These are phyloP conservation scores for Oscheius sp. DNA, from an alignment of 2,888 invertebrate species.

Conservation along the genomic window DNA sequence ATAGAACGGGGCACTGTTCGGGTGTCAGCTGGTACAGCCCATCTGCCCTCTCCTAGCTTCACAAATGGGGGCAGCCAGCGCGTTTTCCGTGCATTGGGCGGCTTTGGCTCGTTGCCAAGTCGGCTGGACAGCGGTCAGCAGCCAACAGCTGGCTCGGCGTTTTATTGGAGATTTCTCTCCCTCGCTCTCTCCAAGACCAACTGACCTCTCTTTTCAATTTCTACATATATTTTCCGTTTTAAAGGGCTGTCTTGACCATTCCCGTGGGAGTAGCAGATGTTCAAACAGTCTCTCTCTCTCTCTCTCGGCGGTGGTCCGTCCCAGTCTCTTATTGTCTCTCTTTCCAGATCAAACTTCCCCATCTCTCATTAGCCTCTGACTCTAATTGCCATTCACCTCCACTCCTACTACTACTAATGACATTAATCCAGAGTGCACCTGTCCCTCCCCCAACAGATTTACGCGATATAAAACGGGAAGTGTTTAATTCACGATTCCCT, in stretches of 20 bases:
- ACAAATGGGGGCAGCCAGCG: constrained; percentile 10
- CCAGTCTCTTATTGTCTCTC: constrained; percentile 14
- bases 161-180: constrained; percentile 23
- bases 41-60: background rate
- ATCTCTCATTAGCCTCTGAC: background rate
- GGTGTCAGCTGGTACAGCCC: too few species aligned
- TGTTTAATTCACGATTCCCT: constrained; percentile 13
- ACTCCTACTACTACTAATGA: constrained; percentile 10
- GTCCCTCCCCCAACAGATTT: constrained; percentile 1
- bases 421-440: background rate
- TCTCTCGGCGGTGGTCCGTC: constrained; percentile 7
- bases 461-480: background rate
- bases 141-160: constrained; percentile 23
- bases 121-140: constrained; percentile 17
- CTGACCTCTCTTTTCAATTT: background rate
- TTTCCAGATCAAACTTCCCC: constrained; percentile 1
- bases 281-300: constrained; percentile 4
- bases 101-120: constrained; percentile 16
- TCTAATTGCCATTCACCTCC: background rate
- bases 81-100: background rate
- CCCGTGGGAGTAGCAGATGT: constrained; percentile 12
- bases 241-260: too few species aligned
- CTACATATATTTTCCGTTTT: too few species aligned
- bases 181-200: background rate
- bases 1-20: too few species aligned